Evolutionary conservation across 2,797 vertebrate species (phyloP).

Genomic region (Sciaenops ocellatus): DNA sequence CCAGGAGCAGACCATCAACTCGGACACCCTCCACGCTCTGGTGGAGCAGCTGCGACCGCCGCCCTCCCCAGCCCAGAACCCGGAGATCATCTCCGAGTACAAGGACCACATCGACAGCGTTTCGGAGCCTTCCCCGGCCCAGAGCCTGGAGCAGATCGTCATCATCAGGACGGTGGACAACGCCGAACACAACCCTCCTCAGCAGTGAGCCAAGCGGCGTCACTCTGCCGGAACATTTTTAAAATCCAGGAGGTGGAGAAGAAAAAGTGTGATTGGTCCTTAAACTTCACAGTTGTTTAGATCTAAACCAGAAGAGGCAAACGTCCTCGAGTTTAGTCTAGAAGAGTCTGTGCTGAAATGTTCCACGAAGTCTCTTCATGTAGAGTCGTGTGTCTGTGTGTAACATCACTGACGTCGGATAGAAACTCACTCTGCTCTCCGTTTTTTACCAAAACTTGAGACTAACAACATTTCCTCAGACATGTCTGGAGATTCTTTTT

Average conservation of each 20-base stretch:
- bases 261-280: too few species aligned
- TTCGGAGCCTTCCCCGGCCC: slow-evolving; percentile 49
- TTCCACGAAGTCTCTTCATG: background rate
- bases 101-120: too few species aligned
- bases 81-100: slow-evolving; percentile 36
- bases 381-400: background rate
- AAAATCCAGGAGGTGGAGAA: background rate
- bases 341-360: background rate
- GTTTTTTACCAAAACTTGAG: background rate
- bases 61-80: slow-evolving; percentile 61
- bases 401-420: background rate
- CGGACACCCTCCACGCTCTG: slow-evolving; percentile 80
- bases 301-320: too few species aligned
- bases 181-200: slow-evolving; percentile 43
- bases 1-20: slow-evolving; percentile 80
- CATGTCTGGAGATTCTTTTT: background rate
- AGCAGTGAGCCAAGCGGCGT: slow-evolving; percentile 46
- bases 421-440: background rate
- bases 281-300: too few species aligned
- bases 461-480: too few species aligned
- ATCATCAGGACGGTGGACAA: slow-evolving; percentile 83
- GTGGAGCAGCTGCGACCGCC: slow-evolving; percentile 82
- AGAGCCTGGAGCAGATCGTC: slow-evolving; percentile 80
- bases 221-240: background rate
- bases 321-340: background rate